Percentiles rank a stretch among this genome's conserved stretches.
Evolutionary conservation across 2,888 invertebrate species (phyloP).

Genomic region (Lamproptera curius): DNA sequence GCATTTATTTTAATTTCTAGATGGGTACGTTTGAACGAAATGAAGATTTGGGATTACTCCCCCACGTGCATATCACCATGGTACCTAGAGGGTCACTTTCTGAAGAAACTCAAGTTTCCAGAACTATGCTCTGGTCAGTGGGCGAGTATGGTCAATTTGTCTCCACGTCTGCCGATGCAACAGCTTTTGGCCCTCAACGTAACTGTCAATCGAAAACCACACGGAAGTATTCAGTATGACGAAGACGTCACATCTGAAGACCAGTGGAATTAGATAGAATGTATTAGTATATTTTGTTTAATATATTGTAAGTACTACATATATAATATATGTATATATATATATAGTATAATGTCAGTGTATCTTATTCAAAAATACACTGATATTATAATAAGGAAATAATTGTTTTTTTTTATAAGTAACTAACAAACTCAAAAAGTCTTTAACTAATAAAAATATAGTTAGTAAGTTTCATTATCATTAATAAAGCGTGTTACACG

Average conservation of each 20-base stretch:
- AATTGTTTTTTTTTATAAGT: too few relatives aligned
- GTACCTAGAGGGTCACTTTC: conserved; percentile 81
- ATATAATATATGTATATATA: too few relatives aligned
- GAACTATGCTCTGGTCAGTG: conserved; percentile 87
- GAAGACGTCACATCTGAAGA: conserved; percentile 60
- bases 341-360: too few relatives aligned
- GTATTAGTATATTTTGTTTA: too few relatives aligned
- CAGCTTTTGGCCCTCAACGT: conserved; percentile 69
- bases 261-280: conserved; percentile 29
- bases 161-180: conserved; percentile 81
- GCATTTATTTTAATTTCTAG: conserved; percentile 50
- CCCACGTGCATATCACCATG: conserved; percentile 86
- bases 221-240: conserved; percentile 68
- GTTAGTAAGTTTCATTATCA: too few relatives aligned
- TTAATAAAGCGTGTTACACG: too few relatives aligned
- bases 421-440: too few relatives aligned
- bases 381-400: too few relatives aligned
- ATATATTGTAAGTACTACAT: too few relatives aligned
- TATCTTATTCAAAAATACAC: too few relatives aligned
- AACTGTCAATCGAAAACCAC: conserved; percentile 70
- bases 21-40: conserved; percentile 82
- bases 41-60: conserved; percentile 83
- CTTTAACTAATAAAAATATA: too few relatives aligned
- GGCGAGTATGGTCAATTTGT: conserved; percentile 86
- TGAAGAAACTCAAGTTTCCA: conserved; percentile 83